These are phyloP conservation scores for Troides oblongomaculatus DNA, from an alignment of 2,888 invertebrate species.

Conservation along the genomic window DNA sequence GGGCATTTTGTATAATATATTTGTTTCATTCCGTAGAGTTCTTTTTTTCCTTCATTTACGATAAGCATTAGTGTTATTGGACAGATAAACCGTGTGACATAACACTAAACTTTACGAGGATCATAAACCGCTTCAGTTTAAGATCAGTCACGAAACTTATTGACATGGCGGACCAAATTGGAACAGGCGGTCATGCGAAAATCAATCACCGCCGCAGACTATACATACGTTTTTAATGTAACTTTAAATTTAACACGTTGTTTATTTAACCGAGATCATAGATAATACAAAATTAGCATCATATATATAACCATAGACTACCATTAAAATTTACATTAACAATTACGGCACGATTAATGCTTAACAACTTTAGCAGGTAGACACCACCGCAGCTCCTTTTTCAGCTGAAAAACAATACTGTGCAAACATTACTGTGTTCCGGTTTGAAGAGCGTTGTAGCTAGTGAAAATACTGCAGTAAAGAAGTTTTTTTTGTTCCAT, in stretches of 20 bases:
- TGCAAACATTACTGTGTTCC: too few species aligned
- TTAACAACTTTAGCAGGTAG: too few species aligned
- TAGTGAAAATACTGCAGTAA: too few species aligned
- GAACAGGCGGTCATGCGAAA: conserved; percentile 9
- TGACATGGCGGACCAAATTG: conserved; percentile 13
- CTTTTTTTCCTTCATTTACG: not conserved
- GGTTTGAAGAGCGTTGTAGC: too few species aligned
- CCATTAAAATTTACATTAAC: too few species aligned
- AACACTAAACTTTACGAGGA: conserved; percentile 14
- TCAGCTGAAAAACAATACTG: too few species aligned
- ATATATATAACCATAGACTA: too few species aligned
- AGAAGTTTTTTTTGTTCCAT: too few species aligned
- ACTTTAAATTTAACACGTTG: not conserved
- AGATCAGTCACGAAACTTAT: conserved; percentile 3
- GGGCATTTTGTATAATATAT: not conserved
- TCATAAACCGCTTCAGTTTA: conserved; percentile 19
- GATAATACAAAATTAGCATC: too few species aligned
- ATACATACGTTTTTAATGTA: not conserved
- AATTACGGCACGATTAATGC: too few species aligned
- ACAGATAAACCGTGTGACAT: conserved; percentile 5
- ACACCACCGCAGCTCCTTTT: too few species aligned
- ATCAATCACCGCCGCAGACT: not conserved
- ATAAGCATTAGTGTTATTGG: conserved; percentile 8
- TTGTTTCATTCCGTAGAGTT: not conserved
- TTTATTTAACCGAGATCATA: too few species aligned